A percentile compares a stretch with the other conserved stretches of the same genome.
Evolutionary conservation across 2,888 invertebrate species (phyloP).

Genomic region (Coelinius sp.): DNA sequence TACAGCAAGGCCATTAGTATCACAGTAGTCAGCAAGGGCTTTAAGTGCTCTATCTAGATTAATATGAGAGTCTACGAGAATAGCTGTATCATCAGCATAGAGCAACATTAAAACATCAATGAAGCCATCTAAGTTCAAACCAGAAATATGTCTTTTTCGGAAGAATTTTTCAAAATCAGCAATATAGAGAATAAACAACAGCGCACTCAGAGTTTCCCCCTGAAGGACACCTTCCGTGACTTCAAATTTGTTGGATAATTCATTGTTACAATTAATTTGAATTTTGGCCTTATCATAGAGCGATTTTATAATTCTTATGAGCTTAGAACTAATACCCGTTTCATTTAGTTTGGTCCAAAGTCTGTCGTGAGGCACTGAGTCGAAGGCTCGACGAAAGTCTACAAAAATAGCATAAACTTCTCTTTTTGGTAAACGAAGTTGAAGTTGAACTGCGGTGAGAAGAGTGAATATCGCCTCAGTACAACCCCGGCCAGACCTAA

Average conservation of each 20-base stretch:
- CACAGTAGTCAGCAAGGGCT: slow-evolving; percentile 25
- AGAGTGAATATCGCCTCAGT: slow-evolving; percentile 43
- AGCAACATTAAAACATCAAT: not conserved
- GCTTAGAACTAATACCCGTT: not conserved
- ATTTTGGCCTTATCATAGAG: not conserved
- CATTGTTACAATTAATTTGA: not conserved
- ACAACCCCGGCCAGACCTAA: slow-evolving; percentile 31
- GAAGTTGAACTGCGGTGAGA: not conserved
- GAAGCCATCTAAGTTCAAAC: not conserved
- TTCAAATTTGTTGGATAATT: not conserved
- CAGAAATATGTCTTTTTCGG: not conserved
- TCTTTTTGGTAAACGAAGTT: not conserved
- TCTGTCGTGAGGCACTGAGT: slow-evolving; percentile 8
- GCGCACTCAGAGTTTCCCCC: slow-evolving; percentile 5
- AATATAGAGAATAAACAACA: slow-evolving; percentile 9
- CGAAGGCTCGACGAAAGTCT: too few species aligned
- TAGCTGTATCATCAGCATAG: not conserved
- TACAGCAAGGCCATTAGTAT: slow-evolving; percentile 11
- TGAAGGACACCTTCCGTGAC: slow-evolving; percentile 4
- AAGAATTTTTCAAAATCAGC: not conserved
- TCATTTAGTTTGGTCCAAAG: not conserved
- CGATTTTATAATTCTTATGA: not conserved
- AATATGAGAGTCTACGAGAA: not conserved
- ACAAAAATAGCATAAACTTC: not conserved
- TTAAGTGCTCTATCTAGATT: not conserved